Conservation (phyloP, 2,113 vertebrate species). For the Rousettus leschenaultii region DNA sequence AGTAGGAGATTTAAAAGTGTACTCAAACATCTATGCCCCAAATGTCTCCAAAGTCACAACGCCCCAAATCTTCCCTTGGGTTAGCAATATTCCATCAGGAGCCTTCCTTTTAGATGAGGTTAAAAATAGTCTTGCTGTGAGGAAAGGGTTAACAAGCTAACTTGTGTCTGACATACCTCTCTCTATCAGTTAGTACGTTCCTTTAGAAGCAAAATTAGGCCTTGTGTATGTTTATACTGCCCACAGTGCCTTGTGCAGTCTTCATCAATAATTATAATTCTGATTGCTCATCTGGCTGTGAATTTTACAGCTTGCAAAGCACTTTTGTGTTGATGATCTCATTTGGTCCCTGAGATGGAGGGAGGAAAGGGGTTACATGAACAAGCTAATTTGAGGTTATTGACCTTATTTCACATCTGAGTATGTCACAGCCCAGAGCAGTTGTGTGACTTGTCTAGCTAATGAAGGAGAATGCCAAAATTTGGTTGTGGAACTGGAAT, state of each 20-base stretch:
- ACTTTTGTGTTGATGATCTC: background rate
- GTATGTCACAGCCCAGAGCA: background rate
- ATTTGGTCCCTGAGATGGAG: background rate
- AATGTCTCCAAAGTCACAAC: background rate
- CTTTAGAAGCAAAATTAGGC: background rate
- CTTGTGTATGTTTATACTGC: background rate
- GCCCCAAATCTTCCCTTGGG: background rate
- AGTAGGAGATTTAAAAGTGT: background rate
- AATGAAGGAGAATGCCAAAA: background rate
- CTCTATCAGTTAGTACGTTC: background rate
- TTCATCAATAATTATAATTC: background rate
- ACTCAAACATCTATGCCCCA: background rate
- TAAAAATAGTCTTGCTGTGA: background rate
- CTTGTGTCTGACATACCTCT: background rate
- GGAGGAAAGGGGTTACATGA: background rate
- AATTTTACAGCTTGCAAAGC: background rate
- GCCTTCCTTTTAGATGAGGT: background rate
- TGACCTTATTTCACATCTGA: conserved; percentile 8
- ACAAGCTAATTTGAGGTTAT: background rate
- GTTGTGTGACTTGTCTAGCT: background rate
- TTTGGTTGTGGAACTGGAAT: conserved; percentile 14
- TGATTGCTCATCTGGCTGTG: background rate
- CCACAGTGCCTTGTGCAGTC: background rate
- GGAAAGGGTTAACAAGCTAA: background rate
- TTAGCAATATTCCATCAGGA: background rate